Percentiles rank a stretch among this genome's conserved stretches.
These are phyloP conservation scores for Chrysotoxum bicinctum DNA, from an alignment of 2,888 invertebrate species.

Conservation along the genomic window DNA sequence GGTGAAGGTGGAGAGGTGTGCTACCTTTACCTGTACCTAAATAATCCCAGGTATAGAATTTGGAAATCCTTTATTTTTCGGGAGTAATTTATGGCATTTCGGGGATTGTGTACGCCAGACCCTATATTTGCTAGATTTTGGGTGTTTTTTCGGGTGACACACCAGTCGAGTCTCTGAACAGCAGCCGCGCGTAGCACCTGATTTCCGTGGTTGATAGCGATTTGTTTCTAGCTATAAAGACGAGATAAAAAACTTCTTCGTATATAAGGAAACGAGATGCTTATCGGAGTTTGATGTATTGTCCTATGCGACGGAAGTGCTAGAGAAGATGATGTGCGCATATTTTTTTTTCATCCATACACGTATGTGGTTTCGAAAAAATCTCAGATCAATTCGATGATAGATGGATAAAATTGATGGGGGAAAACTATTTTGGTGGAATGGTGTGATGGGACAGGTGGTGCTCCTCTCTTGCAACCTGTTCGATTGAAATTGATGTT, in stretches of 20 bases:
- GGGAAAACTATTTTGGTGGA: not conserved
- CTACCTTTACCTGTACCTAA: not conserved
- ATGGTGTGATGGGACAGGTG: constrained; percentile 46
- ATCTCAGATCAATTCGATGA: constrained; percentile 38
- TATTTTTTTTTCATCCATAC: not conserved
- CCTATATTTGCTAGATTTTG: constrained; percentile 66
- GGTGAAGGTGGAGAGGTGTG: constrained; percentile 21
- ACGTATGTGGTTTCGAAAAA: constrained; percentile 20
- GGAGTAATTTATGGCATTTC: constrained; percentile 70
- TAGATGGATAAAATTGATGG: constrained; percentile 10
- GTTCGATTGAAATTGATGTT: constrained; percentile 21
- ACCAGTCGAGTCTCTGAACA: constrained; percentile 14
- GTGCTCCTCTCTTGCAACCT: constrained; percentile 18
- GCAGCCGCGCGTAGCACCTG: constrained; percentile 65
- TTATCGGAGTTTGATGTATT: constrained; percentile 64
- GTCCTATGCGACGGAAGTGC: constrained; percentile 67
- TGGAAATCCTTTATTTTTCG: constrained; percentile 70
- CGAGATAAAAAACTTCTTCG: constrained; percentile 28
- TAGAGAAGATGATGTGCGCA: constrained; percentile 52
- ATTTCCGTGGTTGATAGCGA: constrained; percentile 70
- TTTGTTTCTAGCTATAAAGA: constrained; percentile 47
- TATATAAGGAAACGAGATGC: constrained; percentile 65
- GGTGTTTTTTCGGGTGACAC: constrained; percentile 52
- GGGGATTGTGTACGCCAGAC: constrained; percentile 59
- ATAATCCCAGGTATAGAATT: constrained; percentile 52